These are phyloP conservation scores for Symphodus melops DNA, from an alignment of 2,113 vertebrate genomes.

Conservation along the genomic window DNA sequence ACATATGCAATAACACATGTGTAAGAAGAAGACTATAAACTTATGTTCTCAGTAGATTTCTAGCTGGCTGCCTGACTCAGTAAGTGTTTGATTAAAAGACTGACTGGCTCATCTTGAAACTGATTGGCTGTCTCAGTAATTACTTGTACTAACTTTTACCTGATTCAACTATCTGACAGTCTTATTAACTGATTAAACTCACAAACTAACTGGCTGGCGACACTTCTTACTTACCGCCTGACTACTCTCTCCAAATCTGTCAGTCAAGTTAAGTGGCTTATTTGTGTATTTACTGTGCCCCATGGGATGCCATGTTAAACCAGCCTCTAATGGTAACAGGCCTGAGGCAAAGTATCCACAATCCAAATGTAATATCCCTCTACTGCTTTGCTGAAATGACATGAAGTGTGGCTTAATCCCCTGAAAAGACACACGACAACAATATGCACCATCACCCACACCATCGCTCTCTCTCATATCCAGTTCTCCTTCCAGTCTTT, in stretches of 20 bases:
- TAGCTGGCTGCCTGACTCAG: slow-evolving; percentile 10
- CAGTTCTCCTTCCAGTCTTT: background rate
- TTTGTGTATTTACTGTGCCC: slow-evolving; percentile 37
- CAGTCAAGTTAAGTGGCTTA: slow-evolving; percentile 53
- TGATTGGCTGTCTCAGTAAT: background rate
- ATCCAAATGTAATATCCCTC: slow-evolving; percentile 24
- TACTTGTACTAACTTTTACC: background rate
- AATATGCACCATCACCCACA: slow-evolving; percentile 15
- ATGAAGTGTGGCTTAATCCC: slow-evolving; percentile 36
- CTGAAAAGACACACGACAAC: slow-evolving; percentile 6
- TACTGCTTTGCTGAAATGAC: slow-evolving; percentile 31
- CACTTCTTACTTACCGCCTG: slow-evolving; percentile 1
- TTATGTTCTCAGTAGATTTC: background rate
- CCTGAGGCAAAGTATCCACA: slow-evolving; percentile 49
- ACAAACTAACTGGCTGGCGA: background rate
- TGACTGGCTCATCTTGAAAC: background rate
- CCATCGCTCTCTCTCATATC: slow-evolving; percentile 4
- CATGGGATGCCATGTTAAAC: slow-evolving; percentile 43
- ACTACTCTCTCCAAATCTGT: slow-evolving; percentile 31
- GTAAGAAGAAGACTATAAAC: no score
- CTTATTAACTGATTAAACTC: slow-evolving; percentile 4
- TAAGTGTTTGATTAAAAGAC: slow-evolving; percentile 20
- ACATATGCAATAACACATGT: no score
- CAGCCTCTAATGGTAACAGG: slow-evolving; percentile 29
- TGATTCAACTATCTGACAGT: no score